These are phyloP conservation scores for Sebastes schlegelii DNA, from an alignment of 2,113 vertebrate species.

Conservation along the genomic window DNA sequence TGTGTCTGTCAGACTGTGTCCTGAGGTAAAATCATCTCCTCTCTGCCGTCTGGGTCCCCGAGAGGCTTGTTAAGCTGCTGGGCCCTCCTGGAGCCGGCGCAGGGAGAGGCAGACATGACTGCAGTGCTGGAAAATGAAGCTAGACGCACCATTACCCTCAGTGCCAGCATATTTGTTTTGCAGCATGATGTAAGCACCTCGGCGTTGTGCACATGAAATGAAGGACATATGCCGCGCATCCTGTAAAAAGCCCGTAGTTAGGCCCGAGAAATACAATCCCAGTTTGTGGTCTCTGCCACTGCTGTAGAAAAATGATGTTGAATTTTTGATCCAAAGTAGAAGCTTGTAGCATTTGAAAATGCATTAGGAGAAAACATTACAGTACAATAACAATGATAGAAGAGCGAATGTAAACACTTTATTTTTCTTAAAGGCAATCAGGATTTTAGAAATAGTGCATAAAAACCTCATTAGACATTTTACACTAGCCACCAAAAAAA, in stretches of 20 bases:
- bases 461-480: neutral
- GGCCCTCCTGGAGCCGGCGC: conserved; percentile 70
- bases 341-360: neutral
- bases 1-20: conserved; percentile 68
- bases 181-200: conserved; percentile 72
- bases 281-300: neutral
- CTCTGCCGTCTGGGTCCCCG: conserved; percentile 66
- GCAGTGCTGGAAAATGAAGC: conserved; percentile 77
- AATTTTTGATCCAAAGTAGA: neutral
- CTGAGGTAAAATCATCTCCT: conserved; percentile 74
- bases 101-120: conserved; percentile 71
- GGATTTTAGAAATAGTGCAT: neutral
- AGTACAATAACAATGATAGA: neutral
- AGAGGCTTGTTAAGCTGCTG: conserved; percentile 79
- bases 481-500: too few species aligned
- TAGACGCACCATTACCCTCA: conserved; percentile 74
- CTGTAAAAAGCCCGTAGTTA: conserved; percentile 26
- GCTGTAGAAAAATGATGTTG: neutral
- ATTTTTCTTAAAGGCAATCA: neutral
- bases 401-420: neutral
- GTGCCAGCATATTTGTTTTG: conserved; percentile 77
- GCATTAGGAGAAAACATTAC: conserved; percentile 4
- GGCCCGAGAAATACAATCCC: neutral
- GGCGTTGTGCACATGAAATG: conserved; percentile 43
- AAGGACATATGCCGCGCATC: conserved; percentile 59